Conservation (phyloP, 2,113 vertebrate genomes). For the Passer domesticus region DNA sequence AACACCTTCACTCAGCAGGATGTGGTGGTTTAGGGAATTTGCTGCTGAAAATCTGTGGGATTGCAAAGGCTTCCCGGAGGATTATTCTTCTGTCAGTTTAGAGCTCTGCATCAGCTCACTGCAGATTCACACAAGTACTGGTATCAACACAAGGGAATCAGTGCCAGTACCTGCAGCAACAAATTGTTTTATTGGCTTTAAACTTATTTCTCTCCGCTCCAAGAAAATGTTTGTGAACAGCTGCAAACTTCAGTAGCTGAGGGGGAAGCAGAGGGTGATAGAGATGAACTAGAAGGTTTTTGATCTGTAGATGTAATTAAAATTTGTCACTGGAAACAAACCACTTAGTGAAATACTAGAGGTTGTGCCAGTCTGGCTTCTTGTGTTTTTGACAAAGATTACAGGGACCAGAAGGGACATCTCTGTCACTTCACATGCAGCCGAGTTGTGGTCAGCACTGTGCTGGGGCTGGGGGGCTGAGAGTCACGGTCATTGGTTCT, state of each 20-base stretch:
- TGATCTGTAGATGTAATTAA: not conserved
- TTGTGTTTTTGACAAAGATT: not conserved
- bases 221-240: not conserved
- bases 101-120: not conserved
- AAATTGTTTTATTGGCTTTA: not conserved
- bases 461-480: rapidly evolving
- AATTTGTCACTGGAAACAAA: not conserved
- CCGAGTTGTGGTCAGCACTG: not conserved
- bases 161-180: not conserved
- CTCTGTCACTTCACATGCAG: not conserved
- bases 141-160: not conserved
- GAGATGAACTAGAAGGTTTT: not conserved
- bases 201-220: not conserved
- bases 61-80: not conserved
- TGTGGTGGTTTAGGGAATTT: not conserved
- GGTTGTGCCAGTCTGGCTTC: not conserved
- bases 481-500: not conserved
- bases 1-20: not conserved
- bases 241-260: not conserved
- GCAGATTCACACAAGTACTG: not conserved
- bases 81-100: not conserved
- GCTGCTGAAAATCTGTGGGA: not conserved
- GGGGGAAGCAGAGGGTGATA: not conserved
- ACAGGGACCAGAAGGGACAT: not conserved
- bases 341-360: not conserved